phyloP scores from a whole-genome alignment of 2,113 vertebrate genomes.

The Rhagologus leucostigma region DNA sequence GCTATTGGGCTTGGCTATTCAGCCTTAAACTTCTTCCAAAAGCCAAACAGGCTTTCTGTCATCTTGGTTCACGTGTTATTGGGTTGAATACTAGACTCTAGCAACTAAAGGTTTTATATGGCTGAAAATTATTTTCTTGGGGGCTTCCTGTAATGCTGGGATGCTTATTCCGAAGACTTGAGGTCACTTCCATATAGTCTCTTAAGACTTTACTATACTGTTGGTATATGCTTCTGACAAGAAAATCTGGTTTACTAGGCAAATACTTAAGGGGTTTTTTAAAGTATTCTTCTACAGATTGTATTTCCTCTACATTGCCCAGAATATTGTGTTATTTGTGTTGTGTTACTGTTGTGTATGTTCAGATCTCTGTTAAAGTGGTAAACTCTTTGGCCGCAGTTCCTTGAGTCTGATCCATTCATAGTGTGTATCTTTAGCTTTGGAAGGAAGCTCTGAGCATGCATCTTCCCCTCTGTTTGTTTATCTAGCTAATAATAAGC shows the following conservation, averaged over 20 bases:
- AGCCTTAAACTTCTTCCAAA: neutral
- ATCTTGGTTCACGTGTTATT: neutral
- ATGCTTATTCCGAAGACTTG: neutral
- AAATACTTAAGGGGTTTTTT: neutral
- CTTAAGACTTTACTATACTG: neutral
- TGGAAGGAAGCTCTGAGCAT: conserved; percentile 24
- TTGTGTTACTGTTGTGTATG: neutral
- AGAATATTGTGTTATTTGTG: neutral
- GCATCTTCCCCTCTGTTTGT: conserved; percentile 31
- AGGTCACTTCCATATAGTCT: neutral
- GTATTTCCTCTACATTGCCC: neutral
- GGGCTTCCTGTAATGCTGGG: neutral
- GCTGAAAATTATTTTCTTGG: neutral
- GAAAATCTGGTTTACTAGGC: neutral
- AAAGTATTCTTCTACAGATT: neutral
- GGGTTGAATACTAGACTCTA: neutral
- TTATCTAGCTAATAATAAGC: conserved; percentile 57
- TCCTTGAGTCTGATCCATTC: neutral
- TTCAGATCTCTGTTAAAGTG: neutral
- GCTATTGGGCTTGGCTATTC: neutral
- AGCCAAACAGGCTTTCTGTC: neutral
- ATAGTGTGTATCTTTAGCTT: conserved; percentile 28
- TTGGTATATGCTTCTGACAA: neutral
- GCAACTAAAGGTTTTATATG: neutral
- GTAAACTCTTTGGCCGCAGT: neutral